phyloP scores from a whole-genome alignment of 1,140 invertebrate genomes.

The Pseudobourletiella spinata region DNA sequence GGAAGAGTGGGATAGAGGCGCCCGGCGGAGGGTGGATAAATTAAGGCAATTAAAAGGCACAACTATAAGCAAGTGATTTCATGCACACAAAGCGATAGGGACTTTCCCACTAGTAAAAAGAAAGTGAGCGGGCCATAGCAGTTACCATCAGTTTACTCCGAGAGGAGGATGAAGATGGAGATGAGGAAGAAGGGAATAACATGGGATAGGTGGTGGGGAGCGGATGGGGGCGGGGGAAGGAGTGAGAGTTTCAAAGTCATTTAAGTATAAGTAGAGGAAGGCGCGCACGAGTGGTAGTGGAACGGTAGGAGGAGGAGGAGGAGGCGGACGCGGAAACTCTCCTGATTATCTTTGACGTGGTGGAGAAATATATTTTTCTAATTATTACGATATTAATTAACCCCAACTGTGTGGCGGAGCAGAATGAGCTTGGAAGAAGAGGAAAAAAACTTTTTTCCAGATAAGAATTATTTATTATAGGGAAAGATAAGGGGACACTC shows the following conservation, averaged over 20 bases:
- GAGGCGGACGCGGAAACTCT: slow-evolving; percentile 8
- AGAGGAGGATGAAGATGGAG: too few species aligned
- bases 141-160: too few species aligned
- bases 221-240: neutral
- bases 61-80: too few species aligned
- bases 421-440: slow-evolving; percentile 22
- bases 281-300: neutral
- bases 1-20: too few species aligned
- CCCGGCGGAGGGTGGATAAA: too few species aligned
- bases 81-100: too few species aligned
- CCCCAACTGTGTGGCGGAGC: slow-evolving; percentile 11
- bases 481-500: slow-evolving; percentile 20
- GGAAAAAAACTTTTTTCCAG: slow-evolving; percentile 23
- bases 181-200: neutral
- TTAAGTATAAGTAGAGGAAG: neutral
- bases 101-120: too few species aligned
- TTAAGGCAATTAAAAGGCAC: too few species aligned
- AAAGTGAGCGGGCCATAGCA: too few species aligned
- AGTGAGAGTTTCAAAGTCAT: neutral
- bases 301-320: slow-evolving; percentile 3
- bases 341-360: slow-evolving; percentile 28
- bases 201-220: neutral
- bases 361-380: slow-evolving; percentile 32
- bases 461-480: slow-evolving; percentile 36
- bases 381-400: slow-evolving; percentile 34